Percentiles rank a stretch among this genome's conserved stretches.
Evolutionary conservation across 1,140 invertebrate species (phyloP).

Genomic region (Chionoecetes opilio): DNA sequence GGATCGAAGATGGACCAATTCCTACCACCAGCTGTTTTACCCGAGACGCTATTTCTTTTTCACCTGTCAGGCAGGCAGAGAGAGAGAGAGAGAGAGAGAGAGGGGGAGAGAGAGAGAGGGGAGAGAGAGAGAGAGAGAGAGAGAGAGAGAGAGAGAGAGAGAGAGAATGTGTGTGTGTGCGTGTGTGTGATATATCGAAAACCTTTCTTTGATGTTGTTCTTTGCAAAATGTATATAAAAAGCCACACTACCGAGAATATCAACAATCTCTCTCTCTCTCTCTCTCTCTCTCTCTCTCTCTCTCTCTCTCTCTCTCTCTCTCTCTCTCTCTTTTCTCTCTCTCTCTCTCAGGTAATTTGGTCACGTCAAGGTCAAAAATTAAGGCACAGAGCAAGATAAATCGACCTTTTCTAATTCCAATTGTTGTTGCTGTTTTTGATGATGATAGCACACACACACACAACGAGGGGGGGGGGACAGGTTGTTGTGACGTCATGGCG

Average conservation of each 20-base stretch:
- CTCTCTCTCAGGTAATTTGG: not conserved
- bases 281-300: slow-evolving; percentile 16
- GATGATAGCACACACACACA: not conserved
- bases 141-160: not conserved
- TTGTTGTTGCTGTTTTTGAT: no score
- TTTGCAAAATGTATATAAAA: not conserved
- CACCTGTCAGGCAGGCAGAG: not conserved
- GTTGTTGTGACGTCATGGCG: not conserved
- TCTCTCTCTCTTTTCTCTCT: not conserved
- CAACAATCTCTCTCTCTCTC: not conserved
- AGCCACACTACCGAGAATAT: not conserved
- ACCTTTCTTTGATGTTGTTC: slow-evolving; percentile 20
- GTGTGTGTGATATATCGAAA: not conserved
- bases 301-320: not conserved
- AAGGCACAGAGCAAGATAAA: no score
- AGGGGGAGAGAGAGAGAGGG: no score
- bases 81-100: no score
- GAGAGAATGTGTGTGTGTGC: not conserved
- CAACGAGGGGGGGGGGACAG: not conserved
- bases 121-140: no score
- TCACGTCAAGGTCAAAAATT: not conserved
- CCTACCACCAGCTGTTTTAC: not conserved
- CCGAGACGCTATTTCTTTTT: not conserved
- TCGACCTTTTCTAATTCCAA: no score
- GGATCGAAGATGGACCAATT: slow-evolving; percentile 1